Evolutionary conservation across 2,888 invertebrate genomes (phyloP), one percentile per base, ranked within the genome.

Genomic region (Deilephila elpenor): DNA sequence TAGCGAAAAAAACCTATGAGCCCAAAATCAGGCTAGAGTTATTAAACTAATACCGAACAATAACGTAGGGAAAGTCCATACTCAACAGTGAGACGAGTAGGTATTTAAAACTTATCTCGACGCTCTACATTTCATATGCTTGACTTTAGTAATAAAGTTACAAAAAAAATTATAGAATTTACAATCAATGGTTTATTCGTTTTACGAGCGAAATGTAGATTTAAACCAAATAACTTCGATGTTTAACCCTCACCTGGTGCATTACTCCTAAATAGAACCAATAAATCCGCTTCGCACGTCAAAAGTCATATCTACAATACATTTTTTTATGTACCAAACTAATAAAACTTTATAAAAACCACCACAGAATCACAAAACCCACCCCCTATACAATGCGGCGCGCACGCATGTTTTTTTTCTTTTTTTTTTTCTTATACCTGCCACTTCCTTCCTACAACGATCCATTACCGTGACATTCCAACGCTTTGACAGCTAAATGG

Each of bases 381-480:
- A 80, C 85, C 86, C 85, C 81, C 79, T 84, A 81, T 78, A 81
- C 77, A 81, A 76, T 79, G 88, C 87, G 87, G 83, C 84, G 86
- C 86, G 88, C 89, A 86, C 80, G 78, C 83, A 88, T 86, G 86
- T 89, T 91, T 88, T 89, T 84, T 83, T 77, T 79, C 75, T 83
- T 82, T 86, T 91, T 88, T 89, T 84, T 83, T 77, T 79, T 76
- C 84, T 82, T 86, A 86, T 93, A 94, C 94, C 94, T 94, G 94
- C 91, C 85, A 93, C 94, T 94, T 94, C 94, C 94, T 94, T 94
- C 94, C 94, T 94, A 85, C 84, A 89, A 80, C 91, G 87, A 93
- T 93, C 92, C 88, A 90, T 93, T 92, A 93, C 92, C 91, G 56
- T 91, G 90, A 91, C 93, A 94, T 94, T 94, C 94, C 90, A 44